Conservation (phyloP, 2,113 vertebrate species). For the Nannospalax galili region DNA sequence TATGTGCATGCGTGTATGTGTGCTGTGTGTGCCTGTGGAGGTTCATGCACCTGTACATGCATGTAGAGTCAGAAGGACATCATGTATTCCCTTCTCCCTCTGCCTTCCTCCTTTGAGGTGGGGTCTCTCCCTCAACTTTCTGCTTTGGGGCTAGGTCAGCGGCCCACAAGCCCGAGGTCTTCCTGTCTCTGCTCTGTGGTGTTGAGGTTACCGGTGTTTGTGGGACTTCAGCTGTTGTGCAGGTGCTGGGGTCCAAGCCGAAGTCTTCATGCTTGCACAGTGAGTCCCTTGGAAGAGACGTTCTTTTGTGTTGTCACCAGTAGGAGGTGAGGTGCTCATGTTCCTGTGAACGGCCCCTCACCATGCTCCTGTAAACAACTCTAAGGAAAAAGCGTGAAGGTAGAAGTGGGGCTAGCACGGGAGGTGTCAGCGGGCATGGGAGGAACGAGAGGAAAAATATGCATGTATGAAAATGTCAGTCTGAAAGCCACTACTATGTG, state of each 20-base stretch:
- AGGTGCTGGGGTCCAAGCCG: background rate
- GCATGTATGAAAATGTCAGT: no score
- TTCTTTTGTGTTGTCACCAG: background rate
- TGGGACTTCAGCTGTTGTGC: background rate
- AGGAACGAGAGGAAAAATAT: no score
- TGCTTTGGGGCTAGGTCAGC: no score
- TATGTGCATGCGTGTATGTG: background rate
- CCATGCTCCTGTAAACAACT: background rate
- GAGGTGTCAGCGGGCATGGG: no score
- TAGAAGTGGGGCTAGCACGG: no score
- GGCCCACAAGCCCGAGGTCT: no score
- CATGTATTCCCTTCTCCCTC: background rate
- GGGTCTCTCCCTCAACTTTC: no score
- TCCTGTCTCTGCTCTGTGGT: no score
- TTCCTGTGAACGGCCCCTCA: background rate
- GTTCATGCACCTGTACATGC: background rate
- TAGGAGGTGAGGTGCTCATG: background rate
- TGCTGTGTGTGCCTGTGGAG: background rate
- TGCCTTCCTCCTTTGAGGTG: background rate
- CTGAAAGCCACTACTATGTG: no score
- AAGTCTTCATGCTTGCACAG: background rate
- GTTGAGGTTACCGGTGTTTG: background rate
- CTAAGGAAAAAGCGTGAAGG: no score
- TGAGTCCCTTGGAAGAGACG: background rate
- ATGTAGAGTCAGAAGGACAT: no score